phyloP scores from a whole-genome alignment of 2,888 invertebrate genomes.

The Metopia argyrocephala region DNA sequence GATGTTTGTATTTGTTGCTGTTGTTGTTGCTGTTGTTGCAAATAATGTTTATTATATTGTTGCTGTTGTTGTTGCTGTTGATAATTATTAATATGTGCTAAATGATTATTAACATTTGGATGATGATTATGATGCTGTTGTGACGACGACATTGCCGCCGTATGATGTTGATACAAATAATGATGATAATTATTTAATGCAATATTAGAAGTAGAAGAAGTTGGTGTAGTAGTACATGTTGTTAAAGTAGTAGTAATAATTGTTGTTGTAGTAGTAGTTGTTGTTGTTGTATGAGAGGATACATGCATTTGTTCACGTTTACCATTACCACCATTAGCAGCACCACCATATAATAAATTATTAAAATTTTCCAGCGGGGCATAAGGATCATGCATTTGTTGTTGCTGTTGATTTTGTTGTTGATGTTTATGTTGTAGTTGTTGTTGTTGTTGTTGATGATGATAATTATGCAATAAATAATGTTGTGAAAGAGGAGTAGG shows the following conservation, averaged over 20 bases:
- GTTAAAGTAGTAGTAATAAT: constrained; percentile 64
- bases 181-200: constrained; percentile 60
- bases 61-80: constrained; percentile 64
- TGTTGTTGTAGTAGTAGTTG: constrained; percentile 21
- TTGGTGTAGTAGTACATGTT: constrained; percentile 31
- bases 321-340: constrained; percentile 65
- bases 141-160: constrained; percentile 44
- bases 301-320: constrained; percentile 67
- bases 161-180: constrained; percentile 65
- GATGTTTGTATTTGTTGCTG: constrained; percentile 59
- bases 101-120: constrained; percentile 56
- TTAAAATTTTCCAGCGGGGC: constrained; percentile 72
- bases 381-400: constrained; percentile 67
- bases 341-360: constrained; percentile 68
- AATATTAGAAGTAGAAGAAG: constrained; percentile 65
- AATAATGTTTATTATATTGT: constrained; percentile 65
- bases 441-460: constrained; percentile 33
- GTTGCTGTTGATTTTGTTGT: constrained; percentile 40
- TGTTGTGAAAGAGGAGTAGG: constrained; percentile 61
- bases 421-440: constrained; percentile 31
- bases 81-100: constrained; percentile 61
- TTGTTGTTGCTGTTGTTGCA: constrained; percentile 64
- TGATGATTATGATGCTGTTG: constrained; percentile 48
- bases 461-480: constrained; percentile 35
- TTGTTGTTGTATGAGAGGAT: constrained; percentile 47